phyloP scores from a whole-genome alignment of 2,113 vertebrate genomes.

The Pangasianodon hypophthalmus region DNA sequence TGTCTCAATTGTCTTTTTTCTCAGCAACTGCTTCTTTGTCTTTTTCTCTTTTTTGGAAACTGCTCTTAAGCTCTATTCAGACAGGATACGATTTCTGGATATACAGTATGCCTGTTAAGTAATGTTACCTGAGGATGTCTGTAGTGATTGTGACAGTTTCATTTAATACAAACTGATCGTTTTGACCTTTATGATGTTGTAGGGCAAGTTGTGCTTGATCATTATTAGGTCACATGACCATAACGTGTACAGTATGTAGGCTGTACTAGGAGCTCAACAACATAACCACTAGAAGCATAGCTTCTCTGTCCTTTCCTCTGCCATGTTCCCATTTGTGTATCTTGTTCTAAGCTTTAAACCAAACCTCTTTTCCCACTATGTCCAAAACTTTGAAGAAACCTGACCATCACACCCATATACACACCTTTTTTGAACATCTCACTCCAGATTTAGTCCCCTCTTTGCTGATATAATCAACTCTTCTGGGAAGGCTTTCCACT shows the following conservation, averaged over 20 bases:
- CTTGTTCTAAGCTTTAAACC: not conserved
- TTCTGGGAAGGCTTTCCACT: not conserved
- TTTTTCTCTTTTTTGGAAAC: not conserved
- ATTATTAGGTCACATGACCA: not conserved
- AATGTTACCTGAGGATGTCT: not conserved
- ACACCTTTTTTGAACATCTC: not conserved
- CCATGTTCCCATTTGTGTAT: not conserved
- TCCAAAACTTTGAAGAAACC: not conserved
- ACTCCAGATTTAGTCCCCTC: not conserved
- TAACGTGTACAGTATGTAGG: not conserved
- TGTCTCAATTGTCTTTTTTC: constrained; percentile 12
- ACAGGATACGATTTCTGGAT: not conserved
- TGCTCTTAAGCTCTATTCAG: not conserved
- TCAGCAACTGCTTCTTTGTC: constrained; percentile 34
- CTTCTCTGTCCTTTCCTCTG: not conserved
- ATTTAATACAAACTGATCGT: not conserved
- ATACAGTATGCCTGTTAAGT: not conserved
- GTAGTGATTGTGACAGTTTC: not conserved
- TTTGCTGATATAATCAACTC: not conserved
- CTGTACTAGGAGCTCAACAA: not conserved
- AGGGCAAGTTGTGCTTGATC: not conserved
- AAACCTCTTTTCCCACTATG: not conserved
- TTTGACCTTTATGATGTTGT: not conserved
- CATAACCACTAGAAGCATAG: not conserved
- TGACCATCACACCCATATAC: not conserved